Evolutionary conservation across 2,113 vertebrate species (phyloP), one percentile per base, ranked within the genome.

Genomic region (Podilymbus podiceps): DNA sequence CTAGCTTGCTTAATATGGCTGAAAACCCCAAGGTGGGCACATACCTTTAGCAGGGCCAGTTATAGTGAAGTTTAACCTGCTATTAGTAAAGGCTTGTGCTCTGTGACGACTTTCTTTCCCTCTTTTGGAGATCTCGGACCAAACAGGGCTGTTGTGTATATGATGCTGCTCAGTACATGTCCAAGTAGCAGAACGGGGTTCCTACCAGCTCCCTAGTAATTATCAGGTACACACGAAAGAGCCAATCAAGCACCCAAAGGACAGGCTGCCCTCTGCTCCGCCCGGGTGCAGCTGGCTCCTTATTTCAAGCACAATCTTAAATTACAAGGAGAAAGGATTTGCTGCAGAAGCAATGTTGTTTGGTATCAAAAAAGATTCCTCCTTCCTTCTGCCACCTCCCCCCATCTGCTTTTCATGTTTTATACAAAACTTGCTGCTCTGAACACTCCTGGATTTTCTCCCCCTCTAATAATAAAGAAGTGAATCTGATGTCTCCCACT

Each of bases 401-500:
- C 85, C 96, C 91, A 84, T 90, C 91, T 92, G 95, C 85, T 96
- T 96, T 97, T 97, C 94, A 97, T 95, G 91, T 85, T 85, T 93
- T 91, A 91, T 95, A 95, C 90, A 95, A 95, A 97, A 93, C 85
- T 93, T 92, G 79, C 67, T 93, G 90, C 81, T 96, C 89, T 82
- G 95, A 82, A 85, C 73, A 89, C 94, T 96, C 96, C 75, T 94
- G 93, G 95, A 93, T 86, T 91, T 97, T 91, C 93, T 89, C 58
- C 67, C 84, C 89, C 92, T 91, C 91, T 96, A 97, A 98, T 97
- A 97, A 97, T 96, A 96, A 98, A 93, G 97, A 96, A 85, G 94
- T 12, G 72, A 97, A 97, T 96, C 97, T 97, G 97, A 97, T 97
- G 96, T 97, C 94, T 97, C 95, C 95, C 89, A 78, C 85, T 83